A percentile compares a stretch with the other conserved stretches of the same genome.
Evolutionary conservation across 2,888 invertebrate species (phyloP).

Genomic region (Drosophila nr. perissopoda): DNA sequence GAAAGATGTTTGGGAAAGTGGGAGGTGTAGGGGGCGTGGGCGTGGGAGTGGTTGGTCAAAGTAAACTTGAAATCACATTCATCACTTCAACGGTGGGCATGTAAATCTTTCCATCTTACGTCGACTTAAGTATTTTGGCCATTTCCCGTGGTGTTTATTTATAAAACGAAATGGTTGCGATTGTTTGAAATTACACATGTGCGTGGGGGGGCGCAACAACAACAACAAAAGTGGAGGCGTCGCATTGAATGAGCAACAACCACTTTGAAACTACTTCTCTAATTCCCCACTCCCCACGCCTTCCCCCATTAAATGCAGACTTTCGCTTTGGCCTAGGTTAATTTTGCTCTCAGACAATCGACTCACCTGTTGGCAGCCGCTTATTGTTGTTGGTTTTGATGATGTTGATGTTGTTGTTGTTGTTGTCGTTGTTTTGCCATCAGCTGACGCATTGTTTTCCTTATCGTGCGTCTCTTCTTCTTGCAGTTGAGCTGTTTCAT

Average conservation of each 20-base stretch:
- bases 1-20: background rate
- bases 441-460: conserved; percentile 52
- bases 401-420: conserved; percentile 24
- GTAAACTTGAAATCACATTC: conserved; percentile 3
- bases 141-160: conserved; percentile 15
- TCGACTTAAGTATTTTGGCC: conserved; percentile 1
- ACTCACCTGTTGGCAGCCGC: conserved; percentile 60
- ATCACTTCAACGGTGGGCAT: conserved; percentile 16
- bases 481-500: conserved; percentile 32
- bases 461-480: conserved; percentile 41
- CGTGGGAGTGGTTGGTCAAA: background rate
- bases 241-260: background rate
- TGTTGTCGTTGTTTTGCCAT: conserved; percentile 40
- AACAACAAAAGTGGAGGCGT: background rate
- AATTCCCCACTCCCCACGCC: background rate
- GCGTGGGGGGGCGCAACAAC: background rate
- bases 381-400: conserved; percentile 29
- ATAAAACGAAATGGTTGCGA: conserved; percentile 3
- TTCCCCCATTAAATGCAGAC: conserved; percentile 8
- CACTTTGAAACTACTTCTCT: background rate
- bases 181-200: conserved; percentile 16
- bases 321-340: conserved; percentile 52
- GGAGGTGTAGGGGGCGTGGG: background rate
- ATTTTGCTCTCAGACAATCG: conserved; percentile 4
- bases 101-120: conserved; percentile 7